Percentiles rank a stretch among this genome's conserved stretches.
Conservation (phyloP, 2,113 vertebrate species). For the Halcyon senegalensis region DNA sequence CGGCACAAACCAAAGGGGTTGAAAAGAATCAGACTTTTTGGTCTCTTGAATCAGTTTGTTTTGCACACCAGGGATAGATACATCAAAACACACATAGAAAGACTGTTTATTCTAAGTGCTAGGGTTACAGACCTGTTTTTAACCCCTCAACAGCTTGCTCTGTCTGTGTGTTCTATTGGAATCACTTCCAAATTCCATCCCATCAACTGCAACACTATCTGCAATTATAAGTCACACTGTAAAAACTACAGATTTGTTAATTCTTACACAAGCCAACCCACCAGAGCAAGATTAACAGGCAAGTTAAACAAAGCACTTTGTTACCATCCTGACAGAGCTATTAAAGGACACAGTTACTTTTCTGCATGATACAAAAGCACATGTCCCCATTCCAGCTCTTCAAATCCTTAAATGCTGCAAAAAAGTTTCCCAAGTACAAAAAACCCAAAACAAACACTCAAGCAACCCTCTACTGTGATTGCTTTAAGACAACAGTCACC, state of each 20-base stretch:
- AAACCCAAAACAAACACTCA: not conserved
- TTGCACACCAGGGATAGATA: constrained; percentile 4
- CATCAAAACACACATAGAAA: constrained; percentile 21
- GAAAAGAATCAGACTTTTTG: not conserved
- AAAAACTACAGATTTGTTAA: not conserved
- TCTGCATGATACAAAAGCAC: not conserved
- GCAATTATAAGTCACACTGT: not conserved
- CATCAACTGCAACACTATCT: not conserved
- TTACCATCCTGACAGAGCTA: not conserved
- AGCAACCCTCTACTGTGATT: not conserved
- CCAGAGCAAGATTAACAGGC: not conserved
- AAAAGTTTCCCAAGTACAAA: not conserved
- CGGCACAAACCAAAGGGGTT: not conserved
- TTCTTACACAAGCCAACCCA: not conserved
- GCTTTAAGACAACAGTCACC: not conserved
- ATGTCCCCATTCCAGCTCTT: not conserved
- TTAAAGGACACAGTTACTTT: not conserved
- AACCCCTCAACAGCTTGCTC: not conserved
- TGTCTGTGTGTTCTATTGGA: not conserved
- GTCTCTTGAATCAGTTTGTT: constrained; percentile 10
- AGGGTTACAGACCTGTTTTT: not conserved
- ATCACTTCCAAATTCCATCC: not conserved
- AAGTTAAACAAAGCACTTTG: not conserved
- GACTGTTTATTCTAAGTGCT: constrained; percentile 19
- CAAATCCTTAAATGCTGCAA: not conserved